phyloP scores from a whole-genome alignment of 1,140 invertebrate species.

The Ericerus pela region DNA sequence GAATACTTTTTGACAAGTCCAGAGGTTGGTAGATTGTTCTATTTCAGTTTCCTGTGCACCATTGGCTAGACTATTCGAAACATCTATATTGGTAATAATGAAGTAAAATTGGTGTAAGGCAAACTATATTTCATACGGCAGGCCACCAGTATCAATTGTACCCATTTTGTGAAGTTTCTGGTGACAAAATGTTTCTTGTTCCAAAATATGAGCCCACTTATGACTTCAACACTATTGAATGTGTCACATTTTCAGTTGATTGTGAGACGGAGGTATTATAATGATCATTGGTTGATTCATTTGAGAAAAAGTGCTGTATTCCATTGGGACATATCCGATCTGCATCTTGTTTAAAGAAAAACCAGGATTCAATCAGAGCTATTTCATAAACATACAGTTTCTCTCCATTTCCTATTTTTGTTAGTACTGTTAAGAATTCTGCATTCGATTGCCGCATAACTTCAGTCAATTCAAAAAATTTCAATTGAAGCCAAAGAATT shows the following conservation, averaged over 20 bases:
- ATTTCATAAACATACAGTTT: neutral
- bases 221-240: neutral
- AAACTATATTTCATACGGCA: neutral
- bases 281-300: neutral
- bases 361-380: neutral
- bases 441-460: conserved; percentile 12
- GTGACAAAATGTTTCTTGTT: neutral
- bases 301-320: neutral
- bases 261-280: conserved; percentile 4
- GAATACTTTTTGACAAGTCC: no score
- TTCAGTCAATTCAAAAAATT: conserved; percentile 12
- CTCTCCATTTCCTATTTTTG: conserved; percentile 9
- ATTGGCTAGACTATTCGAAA: conserved; percentile 1
- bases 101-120: neutral
- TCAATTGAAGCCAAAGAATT: conserved; percentile 17
- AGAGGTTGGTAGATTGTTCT: no score
- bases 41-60: neutral
- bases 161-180: neutral
- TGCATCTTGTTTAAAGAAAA: neutral
- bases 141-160: neutral
- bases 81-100: neutral
- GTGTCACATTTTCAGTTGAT: neutral
- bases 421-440: conserved; percentile 1
- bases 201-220: neutral
- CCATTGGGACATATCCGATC: neutral